Conservation (phyloP, 2,797 vertebrate species). For the Spinus pinus region DNA sequence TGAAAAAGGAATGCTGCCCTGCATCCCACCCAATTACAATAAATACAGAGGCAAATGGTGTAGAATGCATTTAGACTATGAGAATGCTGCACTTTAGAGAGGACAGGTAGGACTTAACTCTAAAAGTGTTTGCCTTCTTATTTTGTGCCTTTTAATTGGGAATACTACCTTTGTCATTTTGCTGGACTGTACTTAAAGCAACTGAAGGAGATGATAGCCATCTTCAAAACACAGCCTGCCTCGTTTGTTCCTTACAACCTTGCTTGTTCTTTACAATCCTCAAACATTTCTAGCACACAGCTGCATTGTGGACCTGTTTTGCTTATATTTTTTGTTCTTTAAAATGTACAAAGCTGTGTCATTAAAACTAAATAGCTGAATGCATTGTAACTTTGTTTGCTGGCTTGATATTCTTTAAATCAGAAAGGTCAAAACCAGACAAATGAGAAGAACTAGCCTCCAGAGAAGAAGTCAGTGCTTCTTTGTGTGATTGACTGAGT, state of each 20-base stretch:
- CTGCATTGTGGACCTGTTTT: not conserved
- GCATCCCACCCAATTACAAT: not conserved
- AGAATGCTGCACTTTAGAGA: not conserved
- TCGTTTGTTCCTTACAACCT: not conserved
- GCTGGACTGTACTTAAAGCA: not conserved
- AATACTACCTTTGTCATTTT: not conserved
- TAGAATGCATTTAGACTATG: not conserved
- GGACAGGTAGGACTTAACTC: not conserved
- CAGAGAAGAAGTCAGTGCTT: not conserved
- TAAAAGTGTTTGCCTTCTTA: not conserved
- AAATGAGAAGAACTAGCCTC: not conserved
- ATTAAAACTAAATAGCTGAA: not conserved
- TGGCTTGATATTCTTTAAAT: not conserved
- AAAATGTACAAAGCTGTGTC: not conserved
- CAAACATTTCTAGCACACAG: not conserved
- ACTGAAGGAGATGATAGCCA: not conserved
- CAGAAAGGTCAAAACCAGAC: not conserved
- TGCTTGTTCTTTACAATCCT: not conserved
- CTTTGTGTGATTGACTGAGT: not conserved
- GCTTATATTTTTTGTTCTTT: not conserved
- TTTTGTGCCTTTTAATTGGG: not conserved
- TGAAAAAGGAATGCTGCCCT: not conserved
- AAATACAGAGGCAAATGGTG: not conserved
- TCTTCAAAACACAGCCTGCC: not conserved
- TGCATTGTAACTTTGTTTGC: not conserved